A percentile compares a stretch with the other conserved stretches of the same genome.
phyloP scores from a whole-genome alignment of 2,113 vertebrate species.

The Albula goreensis region DNA sequence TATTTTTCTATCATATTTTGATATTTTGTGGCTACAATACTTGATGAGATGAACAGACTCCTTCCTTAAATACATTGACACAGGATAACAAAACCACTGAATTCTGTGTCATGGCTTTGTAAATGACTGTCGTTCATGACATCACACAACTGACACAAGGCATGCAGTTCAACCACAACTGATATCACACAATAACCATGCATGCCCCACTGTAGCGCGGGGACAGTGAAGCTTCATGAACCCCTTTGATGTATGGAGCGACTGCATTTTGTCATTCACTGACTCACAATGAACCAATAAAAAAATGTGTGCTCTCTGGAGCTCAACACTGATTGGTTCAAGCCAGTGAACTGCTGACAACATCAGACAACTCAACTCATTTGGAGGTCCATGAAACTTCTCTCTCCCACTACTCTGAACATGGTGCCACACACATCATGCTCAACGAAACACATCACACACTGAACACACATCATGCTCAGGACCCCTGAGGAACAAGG shows the following conservation, averaged over 20 bases:
- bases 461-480: constrained; percentile 11
- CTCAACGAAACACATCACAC: constrained; percentile 23
- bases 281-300: neutral
- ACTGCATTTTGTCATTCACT: no score
- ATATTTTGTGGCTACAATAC: no score
- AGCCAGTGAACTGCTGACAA: neutral
- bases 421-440: neutral
- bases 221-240: neutral
- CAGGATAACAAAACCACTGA: neutral
- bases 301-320: neutral
- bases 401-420: constrained; percentile 21
- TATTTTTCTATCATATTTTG: no score
- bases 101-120: neutral
- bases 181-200: neutral
- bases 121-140: neutral
- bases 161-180: neutral
- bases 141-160: neutral
- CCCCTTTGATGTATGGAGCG: neutral
- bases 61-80: no score
- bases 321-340: neutral
- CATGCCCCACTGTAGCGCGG: neutral
- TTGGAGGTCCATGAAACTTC: neutral
- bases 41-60: no score
- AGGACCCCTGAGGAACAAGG: constrained; percentile 43
- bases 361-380: no score